Percentiles rank a stretch among this genome's conserved stretches.
Conservation (phyloP, 1,140 invertebrate species). For the Mizuhopecten yessoensis region DNA sequence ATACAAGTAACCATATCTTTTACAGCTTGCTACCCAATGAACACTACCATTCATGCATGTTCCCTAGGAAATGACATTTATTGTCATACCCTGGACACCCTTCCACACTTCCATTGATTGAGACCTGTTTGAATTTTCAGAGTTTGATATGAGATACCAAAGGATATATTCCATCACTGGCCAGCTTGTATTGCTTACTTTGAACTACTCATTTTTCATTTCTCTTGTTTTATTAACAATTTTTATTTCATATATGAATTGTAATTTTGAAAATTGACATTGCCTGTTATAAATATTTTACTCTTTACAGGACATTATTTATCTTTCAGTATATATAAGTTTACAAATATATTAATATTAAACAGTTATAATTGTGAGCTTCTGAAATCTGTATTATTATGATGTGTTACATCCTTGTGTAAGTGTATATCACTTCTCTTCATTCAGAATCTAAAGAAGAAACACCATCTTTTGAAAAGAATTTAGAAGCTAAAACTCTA, state of each 20-base stretch:
- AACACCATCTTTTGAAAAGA: constrained; percentile 72
- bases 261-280: no score
- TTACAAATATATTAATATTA: no score
- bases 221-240: no score
- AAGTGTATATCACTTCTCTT: neutral
- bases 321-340: no score
- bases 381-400: no score
- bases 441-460: constrained; percentile 57
- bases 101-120: neutral
- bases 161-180: neutral
- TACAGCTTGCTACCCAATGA: neutral
- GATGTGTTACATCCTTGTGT: no score
- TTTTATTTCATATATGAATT: no score
- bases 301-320: no score
- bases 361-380: no score
- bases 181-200: neutral
- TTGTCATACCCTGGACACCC: neutral
- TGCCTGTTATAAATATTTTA: no score
- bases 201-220: neutral
- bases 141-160: neutral
- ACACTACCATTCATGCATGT: neutral
- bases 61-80: neutral
- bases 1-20: neutral
- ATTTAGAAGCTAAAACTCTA: constrained; percentile 69
- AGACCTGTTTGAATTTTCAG: neutral